These are phyloP conservation scores for Terrapene triunguis DNA, from an alignment of 2,113 vertebrate species.

Conservation along the genomic window DNA sequence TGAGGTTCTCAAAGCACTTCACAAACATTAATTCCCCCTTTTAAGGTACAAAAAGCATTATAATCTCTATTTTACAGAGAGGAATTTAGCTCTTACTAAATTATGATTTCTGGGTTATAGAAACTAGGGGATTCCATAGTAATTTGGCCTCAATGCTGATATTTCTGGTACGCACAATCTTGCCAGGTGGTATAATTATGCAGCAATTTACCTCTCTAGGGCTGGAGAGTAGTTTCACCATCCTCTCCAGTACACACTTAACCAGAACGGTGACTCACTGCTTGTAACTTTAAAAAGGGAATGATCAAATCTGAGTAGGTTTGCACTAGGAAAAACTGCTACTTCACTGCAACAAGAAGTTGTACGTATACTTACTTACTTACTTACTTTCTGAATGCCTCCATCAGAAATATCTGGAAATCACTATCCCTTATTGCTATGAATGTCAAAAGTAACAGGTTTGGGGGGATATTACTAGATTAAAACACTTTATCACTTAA, in stretches of 20 bases:
- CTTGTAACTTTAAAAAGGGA: background rate
- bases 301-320: background rate
- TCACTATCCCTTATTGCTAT: background rate
- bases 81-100: background rate
- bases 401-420: background rate
- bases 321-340: background rate
- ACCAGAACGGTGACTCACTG: background rate
- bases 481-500: slow-evolving; percentile 1
- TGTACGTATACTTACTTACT: too few species aligned
- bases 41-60: too few species aligned
- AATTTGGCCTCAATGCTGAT: accelerated
- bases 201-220: background rate
- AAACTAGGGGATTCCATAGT: background rate
- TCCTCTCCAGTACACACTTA: background rate
- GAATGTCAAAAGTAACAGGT: background rate
- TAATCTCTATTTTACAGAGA: background rate
- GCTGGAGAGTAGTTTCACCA: too few species aligned
- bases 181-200: background rate
- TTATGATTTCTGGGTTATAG: slow-evolving; percentile 15
- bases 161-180: background rate
- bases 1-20: background rate
- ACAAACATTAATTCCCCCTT: too few species aligned
- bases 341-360: background rate
- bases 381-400: background rate
- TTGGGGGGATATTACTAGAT: background rate